A percentile compares a stretch with the other conserved stretches of the same genome.
These are phyloP conservation scores for Atta texana DNA, from an alignment of 1,140 invertebrate genomes.

Conservation along the genomic window DNA sequence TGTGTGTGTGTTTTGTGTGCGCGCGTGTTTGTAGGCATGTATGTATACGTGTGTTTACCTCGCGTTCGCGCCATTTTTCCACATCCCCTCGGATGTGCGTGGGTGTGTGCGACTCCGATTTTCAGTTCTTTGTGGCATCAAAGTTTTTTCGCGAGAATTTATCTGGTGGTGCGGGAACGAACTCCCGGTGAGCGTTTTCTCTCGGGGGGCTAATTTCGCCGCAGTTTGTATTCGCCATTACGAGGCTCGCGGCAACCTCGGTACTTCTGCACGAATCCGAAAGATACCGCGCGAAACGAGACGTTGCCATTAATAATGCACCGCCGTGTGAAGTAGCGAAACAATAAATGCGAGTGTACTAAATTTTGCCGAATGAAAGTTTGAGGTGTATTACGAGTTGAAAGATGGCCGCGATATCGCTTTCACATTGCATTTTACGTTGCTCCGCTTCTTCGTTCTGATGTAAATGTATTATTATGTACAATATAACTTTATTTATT, in stretches of 20 bases:
- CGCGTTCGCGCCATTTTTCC: conserved; percentile 23
- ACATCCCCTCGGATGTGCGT: neutral
- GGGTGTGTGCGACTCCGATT: conserved; percentile 40
- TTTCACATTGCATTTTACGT: neutral
- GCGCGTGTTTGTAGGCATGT: no score
- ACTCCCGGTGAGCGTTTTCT: conserved; percentile 37
- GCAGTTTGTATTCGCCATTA: conserved; percentile 63
- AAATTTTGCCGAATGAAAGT: conserved; percentile 45
- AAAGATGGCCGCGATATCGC: neutral
- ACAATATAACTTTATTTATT: neutral
- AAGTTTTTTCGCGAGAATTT: conserved; percentile 59
- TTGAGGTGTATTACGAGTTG: conserved; percentile 11
- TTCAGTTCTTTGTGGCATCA: conserved; percentile 50
- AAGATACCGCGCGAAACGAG: conserved; percentile 8
- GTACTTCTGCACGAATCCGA: neutral
- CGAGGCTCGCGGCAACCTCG: conserved; percentile 20
- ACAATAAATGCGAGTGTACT: conserved; percentile 18
- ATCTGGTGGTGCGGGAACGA: conserved; percentile 43
- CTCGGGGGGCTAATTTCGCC: conserved; percentile 60
- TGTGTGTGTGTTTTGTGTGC: no score
- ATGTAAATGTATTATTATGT: neutral
- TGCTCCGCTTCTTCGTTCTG: neutral
- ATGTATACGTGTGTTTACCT: neutral
- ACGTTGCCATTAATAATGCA: conserved; percentile 52
- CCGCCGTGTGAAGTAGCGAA: conserved; percentile 13